Conservation (phyloP, 2,113 vertebrate genomes). For the Toxotes jaculatrix region DNA sequence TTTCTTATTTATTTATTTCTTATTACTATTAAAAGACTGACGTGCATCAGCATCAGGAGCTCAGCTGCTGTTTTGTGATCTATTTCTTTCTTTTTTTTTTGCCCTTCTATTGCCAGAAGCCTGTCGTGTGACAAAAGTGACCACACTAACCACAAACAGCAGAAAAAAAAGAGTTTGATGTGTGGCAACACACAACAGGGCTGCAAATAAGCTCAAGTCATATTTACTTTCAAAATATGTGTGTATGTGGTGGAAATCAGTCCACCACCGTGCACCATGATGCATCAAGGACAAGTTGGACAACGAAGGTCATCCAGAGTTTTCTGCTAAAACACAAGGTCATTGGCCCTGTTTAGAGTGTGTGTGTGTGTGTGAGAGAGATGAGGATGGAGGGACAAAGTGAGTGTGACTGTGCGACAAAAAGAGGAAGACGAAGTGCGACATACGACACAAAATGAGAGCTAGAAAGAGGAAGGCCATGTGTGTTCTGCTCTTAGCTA, state of each 20-base stretch:
- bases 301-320: neutral
- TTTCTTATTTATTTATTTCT: too few relatives aligned
- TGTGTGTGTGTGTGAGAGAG: neutral
- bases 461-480: constrained; percentile 31
- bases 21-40: too few relatives aligned
- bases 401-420: neutral
- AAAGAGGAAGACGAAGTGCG: constrained; percentile 32
- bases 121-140: too few relatives aligned
- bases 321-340: neutral
- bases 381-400: neutral
- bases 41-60: neutral
- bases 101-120: too few relatives aligned
- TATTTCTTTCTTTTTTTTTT: too few relatives aligned
- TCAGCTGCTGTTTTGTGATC: neutral
- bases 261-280: too few relatives aligned
- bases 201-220: neutral
- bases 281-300: neutral
- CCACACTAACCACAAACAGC: neutral
- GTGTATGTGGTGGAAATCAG: neutral
- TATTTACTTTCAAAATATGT: too few relatives aligned
- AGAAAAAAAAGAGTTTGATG: neutral
- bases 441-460: constrained; percentile 8
- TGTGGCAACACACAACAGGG: neutral
- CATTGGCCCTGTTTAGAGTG: neutral
- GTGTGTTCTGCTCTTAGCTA: too few relatives aligned